Evolutionary conservation across 2,113 vertebrate species (phyloP).

Genomic region (Zonotrichia leucophrys): DNA sequence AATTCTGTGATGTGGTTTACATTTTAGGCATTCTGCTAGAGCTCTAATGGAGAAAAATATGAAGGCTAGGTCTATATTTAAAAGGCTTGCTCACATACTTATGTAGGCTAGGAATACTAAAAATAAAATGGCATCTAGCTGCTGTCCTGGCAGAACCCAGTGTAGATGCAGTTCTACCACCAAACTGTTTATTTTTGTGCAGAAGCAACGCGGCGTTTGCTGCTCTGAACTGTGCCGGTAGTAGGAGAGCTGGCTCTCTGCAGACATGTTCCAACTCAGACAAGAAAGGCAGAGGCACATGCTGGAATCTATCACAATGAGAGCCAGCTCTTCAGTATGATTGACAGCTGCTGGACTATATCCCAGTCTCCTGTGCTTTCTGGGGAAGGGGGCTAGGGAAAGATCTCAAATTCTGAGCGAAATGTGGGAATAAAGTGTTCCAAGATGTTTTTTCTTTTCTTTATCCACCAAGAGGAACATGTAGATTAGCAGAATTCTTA

Average conservation of each 20-base stretch:
- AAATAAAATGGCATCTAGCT: constrained; percentile 41
- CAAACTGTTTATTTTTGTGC: constrained; percentile 52
- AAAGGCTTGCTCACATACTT: constrained; percentile 47
- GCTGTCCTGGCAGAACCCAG: constrained; percentile 47
- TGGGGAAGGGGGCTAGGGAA: neutral
- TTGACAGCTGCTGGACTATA: constrained; percentile 46
- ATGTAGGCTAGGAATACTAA: constrained; percentile 55
- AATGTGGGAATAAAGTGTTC: constrained; percentile 23
- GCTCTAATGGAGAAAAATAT: constrained; percentile 45
- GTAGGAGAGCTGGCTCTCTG: constrained; percentile 12
- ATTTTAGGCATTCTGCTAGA: constrained; percentile 8
- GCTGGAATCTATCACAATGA: neutral
- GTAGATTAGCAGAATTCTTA: neutral
- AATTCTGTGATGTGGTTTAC: neutral
- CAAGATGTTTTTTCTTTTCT: neutral
- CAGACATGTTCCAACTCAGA: constrained; percentile 10
- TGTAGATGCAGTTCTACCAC: constrained; percentile 10
- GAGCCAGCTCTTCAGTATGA: constrained; percentile 36
- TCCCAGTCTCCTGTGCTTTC: constrained; percentile 42
- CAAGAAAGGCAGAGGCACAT: constrained; percentile 31
- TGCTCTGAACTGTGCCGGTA: neutral
- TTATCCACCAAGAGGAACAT: neutral
- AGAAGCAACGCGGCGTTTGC: neutral
- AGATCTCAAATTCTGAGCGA: neutral
- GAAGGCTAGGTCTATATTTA: constrained; percentile 47